Percentiles rank a stretch among this genome's conserved stretches.
Conservation (phyloP, 2,797 vertebrate species). For the Petrocephalus schoutedeni region DNA sequence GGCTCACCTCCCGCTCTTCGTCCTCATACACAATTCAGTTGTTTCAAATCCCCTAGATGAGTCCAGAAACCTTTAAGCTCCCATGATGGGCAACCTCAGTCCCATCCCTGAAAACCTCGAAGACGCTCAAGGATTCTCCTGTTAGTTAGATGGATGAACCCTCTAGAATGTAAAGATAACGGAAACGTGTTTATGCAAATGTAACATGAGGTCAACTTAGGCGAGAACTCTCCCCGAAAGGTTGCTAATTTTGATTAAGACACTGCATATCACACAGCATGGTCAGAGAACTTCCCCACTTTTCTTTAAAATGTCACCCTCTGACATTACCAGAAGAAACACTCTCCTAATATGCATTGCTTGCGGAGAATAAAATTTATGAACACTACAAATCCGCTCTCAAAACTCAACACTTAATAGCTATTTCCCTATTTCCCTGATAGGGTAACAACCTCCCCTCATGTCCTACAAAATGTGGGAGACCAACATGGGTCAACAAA, state of each 20-base stretch:
- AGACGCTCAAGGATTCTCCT: not conserved
- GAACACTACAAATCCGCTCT: not conserved
- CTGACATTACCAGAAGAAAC: not conserved
- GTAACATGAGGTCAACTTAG: not conserved
- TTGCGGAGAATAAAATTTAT: not conserved
- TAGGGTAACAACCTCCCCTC: not conserved
- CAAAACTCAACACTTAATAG: not conserved
- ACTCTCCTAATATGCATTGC: not conserved
- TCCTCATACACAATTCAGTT: slow-evolving; percentile 63
- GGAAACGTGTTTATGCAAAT: not conserved
- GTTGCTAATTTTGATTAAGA: not conserved
- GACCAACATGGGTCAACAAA: not conserved
- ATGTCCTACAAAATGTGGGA: not conserved
- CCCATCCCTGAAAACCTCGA: not conserved
- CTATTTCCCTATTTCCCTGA: not conserved
- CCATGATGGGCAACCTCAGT: not conserved
- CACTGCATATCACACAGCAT: not conserved
- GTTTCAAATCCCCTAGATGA: slow-evolving; percentile 55
- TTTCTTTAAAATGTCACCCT: not conserved
- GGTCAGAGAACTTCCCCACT: not conserved
- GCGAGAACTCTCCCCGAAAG: not conserved
- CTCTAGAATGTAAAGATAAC: not conserved
- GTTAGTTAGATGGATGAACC: not conserved
- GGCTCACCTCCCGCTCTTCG: slow-evolving; percentile 59
- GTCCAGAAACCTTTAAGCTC: slow-evolving; percentile 48